Evolutionary conservation across 2,113 vertebrate genomes (phyloP), one percentile per base, ranked within the genome.

Genomic region (Nothobranchius furzeri): DNA sequence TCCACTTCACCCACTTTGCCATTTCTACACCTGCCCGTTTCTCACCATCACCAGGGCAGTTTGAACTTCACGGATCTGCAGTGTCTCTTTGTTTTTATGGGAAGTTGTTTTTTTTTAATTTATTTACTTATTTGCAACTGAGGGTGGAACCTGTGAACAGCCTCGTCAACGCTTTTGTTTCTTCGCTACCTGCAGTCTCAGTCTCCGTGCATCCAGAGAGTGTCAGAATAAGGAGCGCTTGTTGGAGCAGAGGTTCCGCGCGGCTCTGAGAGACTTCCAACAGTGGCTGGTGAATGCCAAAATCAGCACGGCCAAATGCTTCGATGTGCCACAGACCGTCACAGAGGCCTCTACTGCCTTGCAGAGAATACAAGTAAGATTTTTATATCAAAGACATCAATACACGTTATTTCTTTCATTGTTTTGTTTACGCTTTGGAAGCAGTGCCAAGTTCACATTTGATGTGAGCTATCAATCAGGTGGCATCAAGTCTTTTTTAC

Each of bases 221-320:
- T 98, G 96, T 91, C 96, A 98, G 87, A 96, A 93, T 85, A 98
- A 98, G 90, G 97, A 99, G 87, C 95, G 97, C 77, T 90, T 94
- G 78, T 90, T 99, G 87, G 96, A 98, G 78, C 95, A 98, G 81
- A 92, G 95, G 70, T 98, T 99, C 85, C 94, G 91, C 35, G 93
- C 86, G 0, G 93, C 94, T 36, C 93, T 94, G 78, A 93, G 96
- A 67, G 96, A 98, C 62, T 98, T 98, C 85, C 96, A 98, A 77
- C 97, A 98, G 83, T 99, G 97, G 97, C 82, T 99, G 85, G 93
- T 98, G 76, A 97, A 93, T 51, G 95, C 96, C 62, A 98, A 95
- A 89, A 94, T 98, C 88, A 93, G 93, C 67, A 98, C 96, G 0
- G 94, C 96, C 86, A 98, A 98, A 79, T 98, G 96, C 85, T 98